Evolutionary conservation across 1,140 invertebrate species (phyloP), one percentile per base, ranked within the genome.

Genomic region (Reticulitermes speratus): DNA sequence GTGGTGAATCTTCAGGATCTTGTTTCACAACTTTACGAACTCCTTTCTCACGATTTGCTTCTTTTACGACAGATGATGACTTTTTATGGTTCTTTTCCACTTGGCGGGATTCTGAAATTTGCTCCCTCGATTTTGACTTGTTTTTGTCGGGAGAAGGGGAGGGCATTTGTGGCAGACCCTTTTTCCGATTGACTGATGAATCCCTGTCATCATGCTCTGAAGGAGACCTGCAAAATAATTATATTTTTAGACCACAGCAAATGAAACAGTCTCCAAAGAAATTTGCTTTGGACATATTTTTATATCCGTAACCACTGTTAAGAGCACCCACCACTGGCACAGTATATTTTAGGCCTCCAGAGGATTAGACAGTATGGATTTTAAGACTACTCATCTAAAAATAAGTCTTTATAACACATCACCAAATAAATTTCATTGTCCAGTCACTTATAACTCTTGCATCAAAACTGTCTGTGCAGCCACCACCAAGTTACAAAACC

Each of bases 191-290:
- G 19, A 12, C 52, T 32, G 45, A 52, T 12, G 30, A 19, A n/a
- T 84, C 83, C 45, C 45, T 84, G 19, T 59, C 83, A 12, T 84
- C 83, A 52, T 84, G 48, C 55, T 84, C 83, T 52, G 83, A 84
- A 52, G 83, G 83, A 52, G 83, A 84, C n/a, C 83, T 84, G 45
- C 3, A 83, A 83, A 44, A 83, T 44, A 30, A 44, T 83, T 45
- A 44, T 83, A 48, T 9, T 44, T 44, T 19, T 19, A 38, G 14
- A 38, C 32, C 12, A 38, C 5, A 32, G 16, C 12, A 82, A 55
- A 5, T 55, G 52, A 55, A 55, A 21, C 19, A 55, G 19, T 19
- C 7, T 16, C 19, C 19, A 5, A 55, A 19, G 19, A 2, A 55
- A 55, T 1, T 21, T 21, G 2, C 0, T 55, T 16, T 16, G 19